Percentiles rank a stretch among this genome's conserved stretches.
Conservation (phyloP, 2,888 invertebrate species). For the Therioaphis trifolii region DNA sequence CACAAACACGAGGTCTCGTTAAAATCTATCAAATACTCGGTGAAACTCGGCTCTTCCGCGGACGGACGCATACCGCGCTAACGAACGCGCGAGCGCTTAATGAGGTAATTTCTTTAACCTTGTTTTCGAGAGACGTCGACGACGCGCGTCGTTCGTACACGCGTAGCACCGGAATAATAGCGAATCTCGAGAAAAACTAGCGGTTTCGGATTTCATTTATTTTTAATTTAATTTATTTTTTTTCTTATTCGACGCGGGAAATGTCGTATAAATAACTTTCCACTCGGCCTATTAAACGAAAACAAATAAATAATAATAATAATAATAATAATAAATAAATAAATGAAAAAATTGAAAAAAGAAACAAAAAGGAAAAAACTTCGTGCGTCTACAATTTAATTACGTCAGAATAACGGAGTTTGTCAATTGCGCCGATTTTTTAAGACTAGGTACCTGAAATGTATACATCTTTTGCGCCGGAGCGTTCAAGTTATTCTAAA, state of each 20-base stretch:
- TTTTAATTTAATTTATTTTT: no score
- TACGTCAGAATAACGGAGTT: no score
- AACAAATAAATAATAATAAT: no score
- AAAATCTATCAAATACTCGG: conserved; percentile 19
- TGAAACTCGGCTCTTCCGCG: conserved; percentile 1
- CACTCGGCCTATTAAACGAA: background rate
- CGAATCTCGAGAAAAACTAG: background rate
- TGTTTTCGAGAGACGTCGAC: background rate
- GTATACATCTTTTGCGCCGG: no score
- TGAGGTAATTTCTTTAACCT: conserved; percentile 40
- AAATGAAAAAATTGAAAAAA: background rate
- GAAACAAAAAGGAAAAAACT: background rate
- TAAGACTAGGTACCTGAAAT: no score
- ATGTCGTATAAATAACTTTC: background rate
- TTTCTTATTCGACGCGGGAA: background rate
- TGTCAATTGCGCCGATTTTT: no score
- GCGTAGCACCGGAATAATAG: no score
- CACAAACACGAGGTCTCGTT: conserved; percentile 22
- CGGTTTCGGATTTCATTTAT: no score
- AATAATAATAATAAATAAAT: no score
- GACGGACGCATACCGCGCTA: conserved; percentile 18
- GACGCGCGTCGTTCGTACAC: background rate
- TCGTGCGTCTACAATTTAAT: no score
- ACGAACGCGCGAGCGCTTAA: conserved; percentile 48
- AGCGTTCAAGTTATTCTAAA: no score